Evolutionary conservation across 1,140 invertebrate species (phyloP).

Genomic region (Trichoplusia ni): DNA sequence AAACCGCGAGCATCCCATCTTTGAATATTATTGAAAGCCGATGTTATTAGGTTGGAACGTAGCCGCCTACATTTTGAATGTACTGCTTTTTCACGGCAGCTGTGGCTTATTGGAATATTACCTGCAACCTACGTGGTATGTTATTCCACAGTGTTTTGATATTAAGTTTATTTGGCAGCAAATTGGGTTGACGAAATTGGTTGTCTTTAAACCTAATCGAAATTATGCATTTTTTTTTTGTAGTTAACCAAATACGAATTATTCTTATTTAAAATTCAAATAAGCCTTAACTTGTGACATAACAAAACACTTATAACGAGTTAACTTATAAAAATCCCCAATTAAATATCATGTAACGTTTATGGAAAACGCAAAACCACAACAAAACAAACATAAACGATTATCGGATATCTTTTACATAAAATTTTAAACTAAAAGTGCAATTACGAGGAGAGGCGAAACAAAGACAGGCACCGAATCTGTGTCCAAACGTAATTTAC

Average conservation of each 20-base stretch:
- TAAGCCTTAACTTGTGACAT: too few species aligned
- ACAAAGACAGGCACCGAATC: constrained; percentile 34
- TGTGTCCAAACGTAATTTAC: constrained; percentile 58
- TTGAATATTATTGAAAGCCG: constrained; percentile 8
- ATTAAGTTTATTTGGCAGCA: too few species aligned
- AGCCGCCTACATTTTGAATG: not conserved
- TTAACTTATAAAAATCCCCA: too few species aligned
- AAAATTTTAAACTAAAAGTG: constrained; percentile 36
- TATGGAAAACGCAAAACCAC: not conserved
- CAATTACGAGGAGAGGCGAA: constrained; percentile 32
- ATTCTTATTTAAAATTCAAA: too few species aligned
- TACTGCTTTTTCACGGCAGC: not conserved
- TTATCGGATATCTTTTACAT: not conserved
- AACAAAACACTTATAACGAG: too few species aligned
- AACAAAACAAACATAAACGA: constrained; percentile 4
- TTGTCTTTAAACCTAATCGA: too few species aligned
- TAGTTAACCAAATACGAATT: too few species aligned
- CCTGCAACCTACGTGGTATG: too few species aligned
- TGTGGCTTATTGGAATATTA: not conserved
- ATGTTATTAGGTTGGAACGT: constrained; percentile 1
- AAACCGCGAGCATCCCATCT: constrained; percentile 35
- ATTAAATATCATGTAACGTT: too few species aligned
- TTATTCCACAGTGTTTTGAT: too few species aligned
- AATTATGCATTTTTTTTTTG: too few species aligned
- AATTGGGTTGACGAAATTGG: too few species aligned